Conservation (phyloP, 2,113 vertebrate genomes). For the Campylomormyrus numenius region DNA sequence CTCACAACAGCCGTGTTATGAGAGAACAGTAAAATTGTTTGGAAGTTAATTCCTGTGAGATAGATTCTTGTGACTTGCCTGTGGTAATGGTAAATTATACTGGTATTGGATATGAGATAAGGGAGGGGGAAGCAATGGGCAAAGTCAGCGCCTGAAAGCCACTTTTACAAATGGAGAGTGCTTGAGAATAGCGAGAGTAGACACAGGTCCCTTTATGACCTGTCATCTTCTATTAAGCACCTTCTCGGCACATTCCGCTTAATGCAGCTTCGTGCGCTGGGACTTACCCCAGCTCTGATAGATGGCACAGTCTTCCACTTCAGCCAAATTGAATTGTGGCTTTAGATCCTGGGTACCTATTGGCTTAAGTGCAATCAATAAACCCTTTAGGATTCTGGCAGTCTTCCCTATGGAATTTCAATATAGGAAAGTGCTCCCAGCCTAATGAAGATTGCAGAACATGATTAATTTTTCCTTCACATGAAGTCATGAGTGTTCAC, state of each 20-base stretch:
- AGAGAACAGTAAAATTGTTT: not conserved
- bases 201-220: not conserved
- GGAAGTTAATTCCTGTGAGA: not conserved
- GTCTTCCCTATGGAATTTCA: constrained; percentile 56
- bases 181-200: not conserved
- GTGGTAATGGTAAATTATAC: not conserved
- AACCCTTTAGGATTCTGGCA: constrained; percentile 58
- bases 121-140: not conserved
- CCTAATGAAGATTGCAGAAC: constrained; percentile 69
- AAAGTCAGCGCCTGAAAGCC: not conserved
- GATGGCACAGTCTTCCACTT: not conserved
- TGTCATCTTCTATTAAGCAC: constrained; percentile 2
- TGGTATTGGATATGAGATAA: not conserved
- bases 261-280: not conserved
- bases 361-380: constrained; percentile 73
- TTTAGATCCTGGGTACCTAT: constrained; percentile 60
- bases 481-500: constrained; percentile 39
- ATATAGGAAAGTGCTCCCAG: constrained; percentile 65
- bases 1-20: not conserved
- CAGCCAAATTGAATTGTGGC: constrained; percentile 58
- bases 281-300: not conserved
- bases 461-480: constrained; percentile 56
- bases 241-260: not conserved
- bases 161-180: not conserved
- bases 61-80: not conserved